Evolutionary conservation across 2,888 invertebrate genomes (phyloP).

Genomic region (Tetragonula carbonaria): DNA sequence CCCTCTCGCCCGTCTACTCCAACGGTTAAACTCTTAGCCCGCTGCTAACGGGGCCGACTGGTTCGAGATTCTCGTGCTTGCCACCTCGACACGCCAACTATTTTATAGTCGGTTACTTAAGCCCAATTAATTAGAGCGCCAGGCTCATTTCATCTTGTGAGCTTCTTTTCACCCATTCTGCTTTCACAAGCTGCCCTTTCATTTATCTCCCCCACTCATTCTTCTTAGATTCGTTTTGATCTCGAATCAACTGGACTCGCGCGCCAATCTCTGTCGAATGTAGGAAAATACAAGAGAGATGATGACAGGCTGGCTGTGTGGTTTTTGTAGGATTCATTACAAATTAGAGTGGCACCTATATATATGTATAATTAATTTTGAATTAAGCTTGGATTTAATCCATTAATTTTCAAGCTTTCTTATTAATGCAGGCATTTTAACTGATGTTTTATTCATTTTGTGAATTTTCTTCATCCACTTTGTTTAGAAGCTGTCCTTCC

Average conservation of each 20-base stretch:
- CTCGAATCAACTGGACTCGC: neutral
- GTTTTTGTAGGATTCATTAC: no score
- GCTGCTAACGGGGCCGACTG: conserved; percentile 49
- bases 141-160: conserved; percentile 8
- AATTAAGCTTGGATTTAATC: no score
- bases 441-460: no score
- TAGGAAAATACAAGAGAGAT: neutral
- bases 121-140: conserved; percentile 71
- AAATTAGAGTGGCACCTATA: no score
- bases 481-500: no score
- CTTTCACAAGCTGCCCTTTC: neutral
- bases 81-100: conserved; percentile 69
- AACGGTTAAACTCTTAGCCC: conserved; percentile 57
- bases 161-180: neutral
- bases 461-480: no score
- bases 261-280: neutral
- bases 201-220: neutral
- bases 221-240: neutral
- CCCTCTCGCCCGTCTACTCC: conserved; percentile 45
- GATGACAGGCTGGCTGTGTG: no score
- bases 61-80: conserved; percentile 51
- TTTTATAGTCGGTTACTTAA: conserved; percentile 73
- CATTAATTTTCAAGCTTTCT: no score
- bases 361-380: no score
- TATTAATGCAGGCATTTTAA: no score